Evolutionary conservation across 2,113 vertebrate species (phyloP), one percentile per base, ranked within the genome.

Genomic region (Dromaius novaehollandiae): DNA sequence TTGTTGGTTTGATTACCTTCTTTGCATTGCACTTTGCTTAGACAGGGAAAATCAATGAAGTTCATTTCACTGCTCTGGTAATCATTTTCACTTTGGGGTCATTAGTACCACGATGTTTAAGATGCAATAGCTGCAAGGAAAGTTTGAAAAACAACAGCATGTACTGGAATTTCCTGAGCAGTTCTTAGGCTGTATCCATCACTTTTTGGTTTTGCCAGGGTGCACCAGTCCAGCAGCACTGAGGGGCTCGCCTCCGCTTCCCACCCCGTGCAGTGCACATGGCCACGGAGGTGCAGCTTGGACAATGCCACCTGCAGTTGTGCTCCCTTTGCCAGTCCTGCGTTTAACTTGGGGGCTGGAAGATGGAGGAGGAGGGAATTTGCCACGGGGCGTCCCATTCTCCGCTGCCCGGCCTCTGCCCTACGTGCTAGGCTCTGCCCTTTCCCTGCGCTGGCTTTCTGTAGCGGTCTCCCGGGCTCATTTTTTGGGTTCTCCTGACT

Each of bases 1-100:
- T 90, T 92, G 66, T 4, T 93, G 89, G 84, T 82, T 96, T 96
- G 95, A 96, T 94, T 89, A 91, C 36, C 63, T 91, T 74, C 91
- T 97, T 88, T 91, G 87, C 86, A 93, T 90, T 83, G 51, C 56
- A 42, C 70, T 97, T 93, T 70, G 66, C 78, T 94, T 83, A 95
- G 94, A 88, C 87, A 94, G 79, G 66, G 86, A 91, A 90, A 96
- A 95, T 95, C 32, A 0, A 89, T 91, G 78, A 63, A 66, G 51
- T 83, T 87, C 16, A 36, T 91, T 95, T 89, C 84, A 51, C 68
- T 51, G 51, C 19, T 56, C 71, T 71, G 73, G 75, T 82, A 89
- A 96, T 94, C 30, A 60, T 88, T 94, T 71, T 60, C 64, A 14
- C 55, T 81, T 75, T 64, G 7, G 3, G 71, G 26, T 50, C 7